Percentiles rank a stretch among this genome's conserved stretches.
These are phyloP conservation scores for Taenaris catops DNA, from an alignment of 2,888 invertebrate genomes.

Conservation along the genomic window DNA sequence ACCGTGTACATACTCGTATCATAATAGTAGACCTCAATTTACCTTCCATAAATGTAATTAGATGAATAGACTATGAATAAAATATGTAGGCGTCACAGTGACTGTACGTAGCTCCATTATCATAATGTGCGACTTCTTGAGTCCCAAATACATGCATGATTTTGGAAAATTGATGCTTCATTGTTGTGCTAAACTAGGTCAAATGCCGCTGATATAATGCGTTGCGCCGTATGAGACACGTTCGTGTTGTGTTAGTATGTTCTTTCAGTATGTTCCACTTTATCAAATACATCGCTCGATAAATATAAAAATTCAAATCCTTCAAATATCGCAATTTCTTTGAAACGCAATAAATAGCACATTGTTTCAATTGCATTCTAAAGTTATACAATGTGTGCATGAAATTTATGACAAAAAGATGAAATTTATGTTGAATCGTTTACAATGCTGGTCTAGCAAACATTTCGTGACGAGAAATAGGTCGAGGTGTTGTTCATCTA, in stretches of 20 bases:
- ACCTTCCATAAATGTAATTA: constrained; percentile 14
- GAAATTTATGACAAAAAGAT: no score
- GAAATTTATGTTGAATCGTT: no score
- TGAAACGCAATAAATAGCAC: no score
- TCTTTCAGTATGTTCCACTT: no score
- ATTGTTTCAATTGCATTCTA: no score
- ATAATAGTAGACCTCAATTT: constrained; percentile 13
- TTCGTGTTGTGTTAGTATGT: not conserved
- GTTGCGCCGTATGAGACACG: not conserved
- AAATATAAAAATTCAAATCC: no score
- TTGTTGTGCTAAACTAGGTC: constrained; percentile 17
- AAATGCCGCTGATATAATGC: constrained; percentile 7
- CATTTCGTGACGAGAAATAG: no score
- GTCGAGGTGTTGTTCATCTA: no score
- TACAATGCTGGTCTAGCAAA: no score
- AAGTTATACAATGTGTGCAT: no score
- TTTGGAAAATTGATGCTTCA: constrained; percentile 15
- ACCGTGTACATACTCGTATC: constrained; percentile 1
- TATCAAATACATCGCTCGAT: no score
- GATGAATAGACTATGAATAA: constrained; percentile 14
- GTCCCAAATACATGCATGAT: constrained; percentile 17
- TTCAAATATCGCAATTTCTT: no score
- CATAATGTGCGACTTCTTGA: constrained; percentile 15
- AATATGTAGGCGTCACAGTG: constrained; percentile 15
- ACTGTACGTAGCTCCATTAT: constrained; percentile 16